These are phyloP conservation scores for Otus sunia DNA, from an alignment of 2,113 vertebrate genomes.

Conservation along the genomic window DNA sequence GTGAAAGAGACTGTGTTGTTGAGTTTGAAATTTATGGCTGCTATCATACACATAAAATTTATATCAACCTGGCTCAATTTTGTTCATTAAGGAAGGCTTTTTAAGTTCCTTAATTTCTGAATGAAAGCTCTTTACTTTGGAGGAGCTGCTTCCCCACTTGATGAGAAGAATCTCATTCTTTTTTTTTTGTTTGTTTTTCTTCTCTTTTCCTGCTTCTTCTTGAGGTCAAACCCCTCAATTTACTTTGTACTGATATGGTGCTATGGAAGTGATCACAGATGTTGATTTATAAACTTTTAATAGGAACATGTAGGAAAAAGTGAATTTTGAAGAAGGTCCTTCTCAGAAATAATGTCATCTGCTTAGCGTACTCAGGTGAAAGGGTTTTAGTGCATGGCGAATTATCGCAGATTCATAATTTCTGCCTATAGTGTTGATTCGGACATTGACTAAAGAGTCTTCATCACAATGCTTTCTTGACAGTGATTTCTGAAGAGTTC, in stretches of 20 bases:
- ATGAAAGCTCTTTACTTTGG: not conserved
- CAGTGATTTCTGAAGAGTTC: not conserved
- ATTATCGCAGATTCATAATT: not conserved
- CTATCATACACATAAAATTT: not conserved
- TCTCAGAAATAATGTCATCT: constrained; percentile 30
- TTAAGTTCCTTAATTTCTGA: not conserved
- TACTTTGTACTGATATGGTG: not conserved
- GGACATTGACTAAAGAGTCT: not conserved
- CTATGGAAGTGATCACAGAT: not conserved
- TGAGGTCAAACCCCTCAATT: constrained; percentile 29
- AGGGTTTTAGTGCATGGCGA: not conserved
- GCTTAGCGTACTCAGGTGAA: constrained; percentile 3
- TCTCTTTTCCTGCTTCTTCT: not conserved
- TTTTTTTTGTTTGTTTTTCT: not conserved
- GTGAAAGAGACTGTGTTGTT: not conserved
- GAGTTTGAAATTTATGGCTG: not conserved
- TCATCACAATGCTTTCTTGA: not conserved
- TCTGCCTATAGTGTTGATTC: not conserved
- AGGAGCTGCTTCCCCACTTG: not conserved
- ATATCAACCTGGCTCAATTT: not conserved
- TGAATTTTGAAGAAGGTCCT: not conserved
- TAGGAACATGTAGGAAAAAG: not conserved
- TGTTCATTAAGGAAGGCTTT: not conserved
- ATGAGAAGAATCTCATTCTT: not conserved
- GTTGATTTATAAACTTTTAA: constrained; percentile 36